phyloP scores from a whole-genome alignment of 2,113 vertebrate genomes.

The Ceyx cyanopectus region DNA sequence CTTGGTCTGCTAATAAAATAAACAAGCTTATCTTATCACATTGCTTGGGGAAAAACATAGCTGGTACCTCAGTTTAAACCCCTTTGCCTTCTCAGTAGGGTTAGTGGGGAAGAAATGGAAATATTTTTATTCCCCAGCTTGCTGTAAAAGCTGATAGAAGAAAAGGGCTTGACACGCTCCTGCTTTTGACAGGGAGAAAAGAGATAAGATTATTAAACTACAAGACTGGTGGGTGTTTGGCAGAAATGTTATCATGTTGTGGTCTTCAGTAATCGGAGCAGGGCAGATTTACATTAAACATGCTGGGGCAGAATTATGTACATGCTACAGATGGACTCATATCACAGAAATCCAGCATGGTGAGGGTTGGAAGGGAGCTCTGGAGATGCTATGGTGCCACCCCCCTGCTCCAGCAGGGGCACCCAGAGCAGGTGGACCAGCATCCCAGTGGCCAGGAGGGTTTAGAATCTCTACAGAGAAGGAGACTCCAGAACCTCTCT shows the following conservation, averaged over 20 bases:
- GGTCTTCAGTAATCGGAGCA: neutral
- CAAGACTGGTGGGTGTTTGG: rapidly evolving
- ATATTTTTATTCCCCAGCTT: neutral
- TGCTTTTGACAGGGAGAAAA: neutral
- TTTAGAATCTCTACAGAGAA: neutral
- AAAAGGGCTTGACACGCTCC: neutral
- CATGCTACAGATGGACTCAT: neutral
- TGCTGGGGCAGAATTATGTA: neutral
- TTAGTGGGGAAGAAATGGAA: neutral
- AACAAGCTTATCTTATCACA: neutral
- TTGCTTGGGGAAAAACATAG: neutral
- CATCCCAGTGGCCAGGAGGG: neutral
- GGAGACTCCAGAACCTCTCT: neutral
- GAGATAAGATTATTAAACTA: neutral
- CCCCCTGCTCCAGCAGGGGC: neutral
- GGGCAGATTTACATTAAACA: neutral
- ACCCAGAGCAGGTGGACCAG: neutral
- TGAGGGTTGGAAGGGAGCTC: neutral
- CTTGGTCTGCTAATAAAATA: neutral
- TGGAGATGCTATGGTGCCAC: neutral
- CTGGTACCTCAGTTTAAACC: neutral
- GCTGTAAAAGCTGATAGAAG: neutral
- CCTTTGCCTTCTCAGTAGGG: neutral
- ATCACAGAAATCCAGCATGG: neutral
- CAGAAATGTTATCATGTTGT: neutral